Conservation (phyloP, 2,797 vertebrate species). For the Prionace glauca region DNA sequence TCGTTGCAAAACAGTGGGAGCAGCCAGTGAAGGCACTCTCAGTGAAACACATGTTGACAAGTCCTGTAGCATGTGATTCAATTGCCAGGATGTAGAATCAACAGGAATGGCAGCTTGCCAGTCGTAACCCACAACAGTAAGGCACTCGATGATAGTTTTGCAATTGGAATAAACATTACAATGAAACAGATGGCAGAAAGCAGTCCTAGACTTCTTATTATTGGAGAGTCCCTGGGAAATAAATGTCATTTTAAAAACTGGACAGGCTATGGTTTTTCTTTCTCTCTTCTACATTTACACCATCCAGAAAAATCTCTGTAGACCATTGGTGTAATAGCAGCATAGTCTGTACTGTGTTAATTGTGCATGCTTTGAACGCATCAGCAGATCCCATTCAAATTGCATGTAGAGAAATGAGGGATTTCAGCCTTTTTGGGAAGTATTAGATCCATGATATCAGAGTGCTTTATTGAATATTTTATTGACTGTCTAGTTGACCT, state of each 20-base stretch:
- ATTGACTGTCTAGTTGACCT: constrained; percentile 79
- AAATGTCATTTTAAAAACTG: background rate
- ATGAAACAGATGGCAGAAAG: background rate
- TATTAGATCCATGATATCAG: constrained; percentile 79
- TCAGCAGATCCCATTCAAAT: background rate
- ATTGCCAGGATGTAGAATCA: background rate
- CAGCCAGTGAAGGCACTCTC: background rate
- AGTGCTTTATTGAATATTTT: constrained; percentile 85
- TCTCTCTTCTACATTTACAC: no score
- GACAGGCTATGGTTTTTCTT: background rate
- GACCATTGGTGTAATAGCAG: background rate
- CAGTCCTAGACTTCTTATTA: background rate
- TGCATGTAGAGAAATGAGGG: constrained; percentile 12
- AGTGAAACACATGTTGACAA: background rate
- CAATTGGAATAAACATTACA: background rate
- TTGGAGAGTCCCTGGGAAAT: background rate
- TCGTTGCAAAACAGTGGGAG: background rate
- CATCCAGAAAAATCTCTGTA: background rate
- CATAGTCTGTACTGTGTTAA: background rate
- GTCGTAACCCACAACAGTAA: background rate
- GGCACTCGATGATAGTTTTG: background rate
- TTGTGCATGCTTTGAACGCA: constrained; percentile 12
- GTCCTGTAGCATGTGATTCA: background rate
- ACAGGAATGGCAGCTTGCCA: background rate
- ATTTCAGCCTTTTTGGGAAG: constrained; percentile 50